Conservation (phyloP, 1,140 invertebrate genomes). For the Holcopasites calliopsidis region DNA sequence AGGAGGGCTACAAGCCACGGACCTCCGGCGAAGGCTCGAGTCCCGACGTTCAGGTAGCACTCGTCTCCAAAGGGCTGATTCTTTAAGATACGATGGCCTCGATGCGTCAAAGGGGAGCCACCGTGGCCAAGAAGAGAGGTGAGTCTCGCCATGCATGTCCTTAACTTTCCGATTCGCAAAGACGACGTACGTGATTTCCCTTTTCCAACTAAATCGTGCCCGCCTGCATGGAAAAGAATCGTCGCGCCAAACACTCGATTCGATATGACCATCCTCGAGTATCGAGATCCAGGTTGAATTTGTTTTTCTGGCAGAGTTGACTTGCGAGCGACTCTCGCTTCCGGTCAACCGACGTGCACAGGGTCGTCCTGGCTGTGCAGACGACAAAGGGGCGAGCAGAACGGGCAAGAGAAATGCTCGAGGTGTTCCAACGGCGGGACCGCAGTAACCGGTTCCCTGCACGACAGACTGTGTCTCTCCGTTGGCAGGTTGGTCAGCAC, state of each 20-base stretch:
- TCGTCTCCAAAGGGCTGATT: slow-evolving; percentile 48
- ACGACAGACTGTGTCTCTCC: slow-evolving; percentile 54
- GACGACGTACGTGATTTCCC: too few relatives aligned
- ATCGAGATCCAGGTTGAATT: not conserved
- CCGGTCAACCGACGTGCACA: slow-evolving; percentile 76
- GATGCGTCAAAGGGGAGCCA: slow-evolving; percentile 2
- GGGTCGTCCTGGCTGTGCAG: slow-evolving; percentile 59
- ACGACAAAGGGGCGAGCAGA: slow-evolving; percentile 58
- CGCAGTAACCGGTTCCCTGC: slow-evolving; percentile 44
- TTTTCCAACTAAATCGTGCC: not conserved
- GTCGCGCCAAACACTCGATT: too few relatives aligned
- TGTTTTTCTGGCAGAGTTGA: slow-evolving; percentile 45
- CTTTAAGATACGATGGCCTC: slow-evolving; percentile 51
- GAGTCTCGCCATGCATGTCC: not conserved
- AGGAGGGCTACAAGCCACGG: slow-evolving; percentile 79
- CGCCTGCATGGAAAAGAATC: too few relatives aligned
- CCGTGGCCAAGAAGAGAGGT: slow-evolving; percentile 57
- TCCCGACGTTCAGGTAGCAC: slow-evolving; percentile 60
- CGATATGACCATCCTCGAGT: not conserved
- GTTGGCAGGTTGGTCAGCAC: slow-evolving; percentile 11
- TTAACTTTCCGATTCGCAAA: too few relatives aligned
- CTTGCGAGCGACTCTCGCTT: slow-evolving; percentile 65
- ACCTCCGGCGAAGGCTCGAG: slow-evolving; percentile 76
- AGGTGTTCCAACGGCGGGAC: slow-evolving; percentile 54
- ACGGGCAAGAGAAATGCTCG: slow-evolving; percentile 55